phyloP scores from a whole-genome alignment of 2,113 vertebrate genomes.

The Phalacrocorax pelagicus region DNA sequence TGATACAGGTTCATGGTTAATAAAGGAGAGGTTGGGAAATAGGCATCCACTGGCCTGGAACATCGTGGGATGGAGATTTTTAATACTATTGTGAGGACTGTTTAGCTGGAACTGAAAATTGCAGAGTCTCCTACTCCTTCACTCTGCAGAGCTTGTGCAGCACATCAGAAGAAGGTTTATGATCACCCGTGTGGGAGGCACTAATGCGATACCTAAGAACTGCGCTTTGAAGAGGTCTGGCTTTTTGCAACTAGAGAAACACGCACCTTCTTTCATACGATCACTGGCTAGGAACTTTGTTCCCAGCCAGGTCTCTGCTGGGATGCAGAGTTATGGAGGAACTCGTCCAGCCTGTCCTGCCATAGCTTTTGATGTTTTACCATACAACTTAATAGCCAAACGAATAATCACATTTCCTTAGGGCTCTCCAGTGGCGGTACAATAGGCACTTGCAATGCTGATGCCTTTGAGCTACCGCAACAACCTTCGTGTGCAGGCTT shows the following conservation, averaged over 20 bases:
- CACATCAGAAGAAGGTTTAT: neutral
- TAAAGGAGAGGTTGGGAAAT: neutral
- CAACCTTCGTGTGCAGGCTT: neutral
- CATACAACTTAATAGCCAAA: neutral
- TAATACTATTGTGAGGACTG: neutral
- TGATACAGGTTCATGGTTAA: neutral
- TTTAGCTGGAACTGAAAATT: neutral
- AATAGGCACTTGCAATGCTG: neutral
- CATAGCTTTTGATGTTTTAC: neutral
- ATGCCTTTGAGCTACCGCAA: neutral
- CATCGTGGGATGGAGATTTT: neutral
- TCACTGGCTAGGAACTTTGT: neutral
- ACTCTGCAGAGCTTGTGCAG: neutral
- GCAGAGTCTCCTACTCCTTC: neutral
- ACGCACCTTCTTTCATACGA: rapidly evolving
- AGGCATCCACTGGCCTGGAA: neutral
- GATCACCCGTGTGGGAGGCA: neutral
- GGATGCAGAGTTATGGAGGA: neutral
- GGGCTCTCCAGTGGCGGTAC: neutral
- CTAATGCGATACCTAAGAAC: neutral
- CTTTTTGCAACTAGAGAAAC: neutral
- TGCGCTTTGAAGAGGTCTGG: neutral
- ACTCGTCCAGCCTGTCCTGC: neutral
- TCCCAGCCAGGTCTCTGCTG: neutral
- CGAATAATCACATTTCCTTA: neutral